Evolutionary conservation across 2,113 vertebrate genomes (phyloP).

Genomic region (Diglossa brunneiventris): DNA sequence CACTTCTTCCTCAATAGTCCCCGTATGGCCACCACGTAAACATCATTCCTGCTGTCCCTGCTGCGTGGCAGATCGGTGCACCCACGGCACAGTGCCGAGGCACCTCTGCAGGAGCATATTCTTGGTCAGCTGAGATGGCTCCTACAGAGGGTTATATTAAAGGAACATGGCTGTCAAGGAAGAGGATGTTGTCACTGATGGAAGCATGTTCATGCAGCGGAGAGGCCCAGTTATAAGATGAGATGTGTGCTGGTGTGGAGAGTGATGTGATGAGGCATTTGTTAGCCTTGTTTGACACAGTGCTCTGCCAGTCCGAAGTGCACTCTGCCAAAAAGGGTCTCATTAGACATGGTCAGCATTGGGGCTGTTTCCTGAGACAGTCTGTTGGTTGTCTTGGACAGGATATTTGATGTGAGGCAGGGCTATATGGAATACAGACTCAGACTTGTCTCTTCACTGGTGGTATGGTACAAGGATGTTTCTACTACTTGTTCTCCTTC

Average conservation of each 20-base stretch:
- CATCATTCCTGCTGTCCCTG: background rate
- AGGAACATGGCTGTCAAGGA: background rate
- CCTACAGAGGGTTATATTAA: fast-evolving
- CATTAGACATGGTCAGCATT: background rate
- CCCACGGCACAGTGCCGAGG: fast-evolving
- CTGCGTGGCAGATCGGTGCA: fast-evolving
- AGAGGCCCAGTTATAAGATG: background rate
- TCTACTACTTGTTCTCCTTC: background rate
- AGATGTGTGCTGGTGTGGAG: background rate
- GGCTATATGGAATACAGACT: background rate
- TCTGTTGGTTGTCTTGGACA: background rate
- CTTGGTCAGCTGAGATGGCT: background rate
- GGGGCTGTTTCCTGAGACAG: background rate
- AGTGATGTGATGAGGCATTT: background rate
- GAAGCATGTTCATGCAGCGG: background rate
- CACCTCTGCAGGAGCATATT: fast-evolving
- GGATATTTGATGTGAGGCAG: background rate
- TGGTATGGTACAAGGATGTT: background rate
- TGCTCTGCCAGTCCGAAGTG: background rate
- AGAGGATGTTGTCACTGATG: fast-evolving
- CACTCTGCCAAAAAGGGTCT: background rate
- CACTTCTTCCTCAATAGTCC: background rate
- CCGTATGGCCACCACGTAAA: fast-evolving
- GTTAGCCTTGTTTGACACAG: background rate
- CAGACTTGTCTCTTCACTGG: background rate